Percentiles rank a stretch among this genome's conserved stretches.
Conservation (phyloP, 2,113 vertebrate genomes). For the Hippotragus niger region DNA sequence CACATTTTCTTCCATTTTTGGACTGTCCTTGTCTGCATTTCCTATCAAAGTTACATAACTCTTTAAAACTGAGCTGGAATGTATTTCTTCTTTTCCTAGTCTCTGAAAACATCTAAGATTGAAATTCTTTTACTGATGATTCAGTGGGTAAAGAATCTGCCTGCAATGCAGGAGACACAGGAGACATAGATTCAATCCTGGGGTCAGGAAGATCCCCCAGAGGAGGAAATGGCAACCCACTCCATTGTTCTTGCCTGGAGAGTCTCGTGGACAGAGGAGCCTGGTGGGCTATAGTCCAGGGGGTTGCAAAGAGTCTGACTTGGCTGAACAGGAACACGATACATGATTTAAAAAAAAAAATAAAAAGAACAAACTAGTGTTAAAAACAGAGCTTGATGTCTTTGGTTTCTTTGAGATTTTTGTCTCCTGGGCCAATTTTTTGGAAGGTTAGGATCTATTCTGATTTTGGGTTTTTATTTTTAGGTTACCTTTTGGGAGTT, state of each 20-base stretch:
- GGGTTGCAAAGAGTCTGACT: background rate
- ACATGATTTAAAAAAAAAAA: background rate
- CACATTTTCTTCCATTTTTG: background rate
- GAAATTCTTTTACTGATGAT: slow-evolving; percentile 15
- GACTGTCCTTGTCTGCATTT: background rate
- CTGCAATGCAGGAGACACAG: background rate
- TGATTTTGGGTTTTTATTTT: background rate
- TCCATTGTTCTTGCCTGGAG: background rate
- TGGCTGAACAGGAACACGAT: background rate
- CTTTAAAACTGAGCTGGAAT: background rate
- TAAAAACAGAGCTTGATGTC: background rate
- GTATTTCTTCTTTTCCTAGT: background rate
- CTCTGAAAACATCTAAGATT: background rate
- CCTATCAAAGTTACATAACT: background rate
- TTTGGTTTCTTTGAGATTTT: background rate
- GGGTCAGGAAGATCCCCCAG: background rate
- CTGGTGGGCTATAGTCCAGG: background rate
- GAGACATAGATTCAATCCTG: background rate
- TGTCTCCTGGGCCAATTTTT: background rate
- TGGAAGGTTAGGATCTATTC: background rate
- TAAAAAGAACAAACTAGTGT: background rate
- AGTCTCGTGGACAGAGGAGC: background rate
- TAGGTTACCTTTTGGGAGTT: background rate
- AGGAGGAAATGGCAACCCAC: background rate
- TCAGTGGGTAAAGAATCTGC: background rate